Evolutionary conservation across 1,140 invertebrate species (phyloP).

Genomic region (Zaprionus africanus): DNA sequence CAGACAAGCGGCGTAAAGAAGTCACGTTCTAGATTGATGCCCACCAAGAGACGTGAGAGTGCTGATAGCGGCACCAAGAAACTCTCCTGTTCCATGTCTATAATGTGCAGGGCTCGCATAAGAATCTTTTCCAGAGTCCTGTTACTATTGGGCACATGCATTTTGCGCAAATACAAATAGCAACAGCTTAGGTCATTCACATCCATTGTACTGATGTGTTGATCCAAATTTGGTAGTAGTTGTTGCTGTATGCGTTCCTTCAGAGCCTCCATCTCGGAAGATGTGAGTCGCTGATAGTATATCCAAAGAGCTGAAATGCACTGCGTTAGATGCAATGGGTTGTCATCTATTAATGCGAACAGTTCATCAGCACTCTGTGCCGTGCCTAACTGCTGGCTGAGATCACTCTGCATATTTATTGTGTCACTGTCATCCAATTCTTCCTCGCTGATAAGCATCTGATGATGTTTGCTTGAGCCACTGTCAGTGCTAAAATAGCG

Average conservation of each 20-base stretch:
- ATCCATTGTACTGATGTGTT: slow-evolving; percentile 43
- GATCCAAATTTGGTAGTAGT: slow-evolving; percentile 37
- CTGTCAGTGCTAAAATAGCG: slow-evolving; percentile 3
- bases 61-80: slow-evolving; percentile 54
- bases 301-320: slow-evolving; percentile 42
- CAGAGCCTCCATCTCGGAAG: slow-evolving; percentile 9
- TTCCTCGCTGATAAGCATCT: neutral
- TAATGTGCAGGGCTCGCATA: slow-evolving; percentile 23
- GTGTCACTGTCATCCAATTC: slow-evolving; percentile 9
- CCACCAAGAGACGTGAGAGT: slow-evolving; percentile 74
- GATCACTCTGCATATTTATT: neutral
- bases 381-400: neutral
- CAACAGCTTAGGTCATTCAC: slow-evolving; percentile 60
- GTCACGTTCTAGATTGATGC: slow-evolving; percentile 64
- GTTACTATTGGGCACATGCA: slow-evolving; percentile 59
- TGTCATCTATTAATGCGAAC: slow-evolving; percentile 3
- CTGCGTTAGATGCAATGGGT: slow-evolving; percentile 1
- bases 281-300: slow-evolving; percentile 35
- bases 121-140: slow-evolving; percentile 50
- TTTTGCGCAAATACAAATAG: slow-evolving; percentile 71
- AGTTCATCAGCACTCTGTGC: slow-evolving; percentile 13
- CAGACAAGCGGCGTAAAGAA: slow-evolving; percentile 71
- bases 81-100: slow-evolving; percentile 27
- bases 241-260: slow-evolving; percentile 24
- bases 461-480: neutral